Base-by-base conservation (phyloP, 2,797 vertebrate genomes). In the Limnodromus scolopaceus region DNA sequence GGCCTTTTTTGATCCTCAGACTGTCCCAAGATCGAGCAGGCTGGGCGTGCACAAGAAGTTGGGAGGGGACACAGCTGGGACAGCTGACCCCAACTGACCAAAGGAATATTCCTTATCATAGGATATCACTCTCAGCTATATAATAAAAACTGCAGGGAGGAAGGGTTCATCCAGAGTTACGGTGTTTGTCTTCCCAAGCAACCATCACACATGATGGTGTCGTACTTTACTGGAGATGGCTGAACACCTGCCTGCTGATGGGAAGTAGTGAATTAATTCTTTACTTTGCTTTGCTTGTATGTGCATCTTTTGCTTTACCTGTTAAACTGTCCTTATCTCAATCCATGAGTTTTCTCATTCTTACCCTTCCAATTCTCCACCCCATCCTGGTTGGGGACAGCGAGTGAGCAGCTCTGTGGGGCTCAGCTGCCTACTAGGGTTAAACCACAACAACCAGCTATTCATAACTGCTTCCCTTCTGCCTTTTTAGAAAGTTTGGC, bases 121-220 rank as follows among this genome's bases (percentile, higher is more conserved):
- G 6, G 45, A 27, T 2, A 1, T 54, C 55, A 46, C 11, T 11
- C 24, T 70, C 19, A 54, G 65, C 12, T 48, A 24, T 48, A 48
- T 48, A 46, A 43, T n/a, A 34, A 43, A 27, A 32, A 7, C 25
- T 66, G 8, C 28, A 41, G 13, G 51, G 10, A 83, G 16, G 22
- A 71, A 17, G 55, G 13, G 3, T 24, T 13, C 3, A 0, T 25
- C 55, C 2, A 0, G 13, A 68, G 36, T 13, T 2, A 39, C 1
- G 9, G 14, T 1, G 0, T 32, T 71, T 63, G 4, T 28, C 58
- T 80, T 81, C 34, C 48, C 28, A 48, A 84, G 18, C 6, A 58
- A 48, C 5, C 3, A 3, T 11, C 38, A 38, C 6, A 3, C 1
- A 2, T 23, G 30, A 41, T 15, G 16, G 11, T 55, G 16, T 15